Evolutionary conservation across 1,140 invertebrate species (phyloP), one percentile per base, ranked within the genome.

Genomic region (Octopus sinensis): DNA sequence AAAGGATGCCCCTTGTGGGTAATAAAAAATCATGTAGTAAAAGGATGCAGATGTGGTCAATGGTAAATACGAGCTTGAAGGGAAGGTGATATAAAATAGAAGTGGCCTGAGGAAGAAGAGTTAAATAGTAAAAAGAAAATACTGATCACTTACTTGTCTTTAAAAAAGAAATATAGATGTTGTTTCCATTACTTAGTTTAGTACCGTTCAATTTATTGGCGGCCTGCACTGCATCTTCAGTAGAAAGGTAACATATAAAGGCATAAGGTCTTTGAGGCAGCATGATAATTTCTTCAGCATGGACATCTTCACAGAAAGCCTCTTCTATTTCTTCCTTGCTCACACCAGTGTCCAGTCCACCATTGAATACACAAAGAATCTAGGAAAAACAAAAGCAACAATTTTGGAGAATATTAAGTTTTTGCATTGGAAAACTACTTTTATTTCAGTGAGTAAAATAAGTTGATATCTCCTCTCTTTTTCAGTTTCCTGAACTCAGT

Each of bases 211-310:
- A 79, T 9, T 82, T 86, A 30, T 93, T 93, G 90, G 94, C 92
- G 82, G 93, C 90, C 76, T 90, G 88, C 9, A 91, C 80, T 6
- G 94, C 92, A 83, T 92, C 90, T 13, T 90, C 82, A 4, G 90
- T 30, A 4, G 89, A 87, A 9, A 85, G 76, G 86, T 93, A 95
- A 77, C 90, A 89, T 4, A 96, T 84, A 91, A 96, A 95, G 79
- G 93, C 93, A 86, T 94, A 96, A 0, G 95, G 95, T 91, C 96
- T 95, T 79, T 92, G 92, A 17, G 93, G 92, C 79, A 94, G 84
- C 93, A 96, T 94, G 30, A 93, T 86, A 62, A 96, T 91, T 78
- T 92, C 92, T 84, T 91, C 90, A 56, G 93, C 88, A 76, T 77
- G 51, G 73, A 93, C 93, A 92, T 90, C 91, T 86, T 87, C 83